Evolutionary conservation across 2,797 vertebrate genomes (phyloP).

Genomic region (Mallotus villosus): DNA sequence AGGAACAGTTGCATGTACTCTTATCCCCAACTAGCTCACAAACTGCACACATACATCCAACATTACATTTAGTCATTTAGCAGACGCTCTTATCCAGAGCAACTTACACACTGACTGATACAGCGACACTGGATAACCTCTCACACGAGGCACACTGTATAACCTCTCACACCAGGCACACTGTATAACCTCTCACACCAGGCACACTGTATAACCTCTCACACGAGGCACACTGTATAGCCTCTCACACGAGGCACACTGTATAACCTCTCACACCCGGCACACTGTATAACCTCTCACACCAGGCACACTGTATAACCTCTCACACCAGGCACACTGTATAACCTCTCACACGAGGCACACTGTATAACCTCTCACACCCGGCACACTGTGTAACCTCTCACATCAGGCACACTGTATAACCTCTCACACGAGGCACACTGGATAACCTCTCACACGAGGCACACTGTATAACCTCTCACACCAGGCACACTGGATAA

Average conservation of each 20-base stretch:
- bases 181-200: neutral
- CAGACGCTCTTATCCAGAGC: too few species aligned
- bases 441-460: neutral
- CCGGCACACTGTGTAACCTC: neutral
- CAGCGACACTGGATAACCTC: neutral
- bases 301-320: neutral
- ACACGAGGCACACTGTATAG: too few species aligned
- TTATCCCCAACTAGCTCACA: conserved; percentile 51
- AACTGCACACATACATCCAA: conserved; percentile 48
- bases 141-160: neutral
- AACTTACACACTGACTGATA: too few species aligned
- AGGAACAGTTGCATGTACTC: conserved; percentile 56
- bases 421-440: too few species aligned
- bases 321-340: too few species aligned
- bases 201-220: too few species aligned
- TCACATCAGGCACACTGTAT: neutral
- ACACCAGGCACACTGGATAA: too few species aligned
- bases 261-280: too few species aligned
- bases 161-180: too few species aligned
- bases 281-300: neutral
- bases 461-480: too few species aligned
- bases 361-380: too few species aligned
- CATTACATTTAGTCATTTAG: neutral
- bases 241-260: neutral
- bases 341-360: neutral